Evolutionary conservation across 2,888 invertebrate species (phyloP).

Genomic region (Caprella mutica): DNA sequence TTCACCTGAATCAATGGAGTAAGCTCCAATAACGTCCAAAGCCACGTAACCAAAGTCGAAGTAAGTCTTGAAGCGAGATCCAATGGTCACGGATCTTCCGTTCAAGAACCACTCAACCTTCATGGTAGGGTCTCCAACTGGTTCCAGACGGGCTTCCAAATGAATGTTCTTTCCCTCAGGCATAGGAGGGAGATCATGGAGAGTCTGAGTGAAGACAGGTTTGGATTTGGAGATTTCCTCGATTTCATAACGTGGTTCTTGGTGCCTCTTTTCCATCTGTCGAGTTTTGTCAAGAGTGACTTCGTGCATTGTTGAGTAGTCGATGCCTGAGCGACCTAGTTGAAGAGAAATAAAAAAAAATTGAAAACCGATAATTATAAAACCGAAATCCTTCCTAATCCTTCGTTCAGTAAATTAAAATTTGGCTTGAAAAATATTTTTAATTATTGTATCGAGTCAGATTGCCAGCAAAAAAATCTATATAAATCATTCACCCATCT

Average conservation of each 20-base stretch:
- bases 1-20: conserved; percentile 86
- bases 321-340: conserved; percentile 71
- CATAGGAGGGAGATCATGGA: conserved; percentile 67
- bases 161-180: conserved; percentile 82
- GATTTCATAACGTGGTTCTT: conserved; percentile 76
- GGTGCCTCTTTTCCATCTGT: conserved; percentile 71
- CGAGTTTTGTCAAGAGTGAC: conserved; percentile 74
- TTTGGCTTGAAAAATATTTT: conserved; percentile 3
- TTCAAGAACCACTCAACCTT: conserved; percentile 93
- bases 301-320: conserved; percentile 80
- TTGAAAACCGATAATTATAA: no score
- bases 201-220: conserved; percentile 81
- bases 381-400: no score
- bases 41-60: conserved; percentile 97
- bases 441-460: no score
- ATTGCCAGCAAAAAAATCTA: no score
- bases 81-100: conserved; percentile 49
- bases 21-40: conserved; percentile 84
- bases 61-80: conserved; percentile 80
- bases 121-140: conserved; percentile 93
- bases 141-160: conserved; percentile 79
- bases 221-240: conserved; percentile 88
- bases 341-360: no score
- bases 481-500: no score
- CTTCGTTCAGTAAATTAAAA: neutral